Evolutionary conservation across 2,888 invertebrate genomes (phyloP), one percentile per base, ranked within the genome.

Genomic region (Lamproptera curius): DNA sequence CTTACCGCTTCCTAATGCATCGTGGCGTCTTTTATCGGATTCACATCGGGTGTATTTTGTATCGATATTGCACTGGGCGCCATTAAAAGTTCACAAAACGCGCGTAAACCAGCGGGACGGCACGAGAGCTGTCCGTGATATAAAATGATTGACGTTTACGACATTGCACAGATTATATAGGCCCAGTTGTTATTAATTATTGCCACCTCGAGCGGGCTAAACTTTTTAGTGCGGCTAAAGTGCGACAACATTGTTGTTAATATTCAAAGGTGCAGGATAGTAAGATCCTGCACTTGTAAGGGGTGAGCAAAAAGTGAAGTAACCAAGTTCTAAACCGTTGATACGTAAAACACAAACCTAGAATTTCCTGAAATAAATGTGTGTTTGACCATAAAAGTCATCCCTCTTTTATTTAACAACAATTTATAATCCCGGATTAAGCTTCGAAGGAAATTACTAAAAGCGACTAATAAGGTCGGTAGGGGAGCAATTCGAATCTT

Each of bases 71-170:
- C 13, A 31, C n/a, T 31, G 11, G 31, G 31, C 46, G 47, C 54
- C 54, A 52, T 56, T 51, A 55, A 44, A 36, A 45, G 54, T 52
- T 43, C 50, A 49, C 50, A 55, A 56, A 53, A 34, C 40, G 49
- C 16, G 45, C 33, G 58, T 63, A 58, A 59, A 62, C 61, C 59
- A 62, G 45, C 17, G 16, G 23, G 14, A 13, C 40, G 23, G 41
- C 54, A 58, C 55, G 53, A 54, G 56, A 56, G 23, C 17, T 31
- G 28, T 17, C 6, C 11, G 42, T 31, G 37, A 38, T 42, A 47
- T 38, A 37, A 42, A 47, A 38, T 37, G 37, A 46, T 42, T 46
- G 55, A 52, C 55, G 16, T 55, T 55, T 57, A 55, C 42, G 42
- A 49, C 16, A n/a, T 9, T 13, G 4, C 34, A n/a, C 33, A 3